Evolutionary conservation across 2,888 invertebrate genomes (phyloP), one percentile per base, ranked within the genome.

Genomic region (Drosophila pullipes): DNA sequence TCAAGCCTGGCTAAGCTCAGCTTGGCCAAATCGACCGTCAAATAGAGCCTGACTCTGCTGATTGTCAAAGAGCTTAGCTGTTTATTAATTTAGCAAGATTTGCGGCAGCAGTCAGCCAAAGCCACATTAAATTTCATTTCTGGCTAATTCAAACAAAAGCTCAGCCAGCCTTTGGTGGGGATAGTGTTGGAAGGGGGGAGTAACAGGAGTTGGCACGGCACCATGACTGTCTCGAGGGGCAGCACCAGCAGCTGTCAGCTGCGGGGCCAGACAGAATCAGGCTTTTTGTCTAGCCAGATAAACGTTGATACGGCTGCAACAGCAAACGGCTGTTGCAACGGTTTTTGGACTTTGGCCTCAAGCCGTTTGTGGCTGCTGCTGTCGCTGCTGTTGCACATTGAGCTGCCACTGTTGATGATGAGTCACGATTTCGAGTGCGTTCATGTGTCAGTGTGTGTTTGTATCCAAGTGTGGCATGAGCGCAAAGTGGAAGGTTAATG

Each of bases 211-310:
- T 57, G 57, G 5, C 35, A 58, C 58, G 57, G 5, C 35, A 58
- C 58, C 65, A 65, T 41, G 44, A 62, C 25, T 55, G 61, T 37
- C 28, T 39, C 37, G 65, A 65, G 76, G 64, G 7, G 33, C 47
- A 30, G 35, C 30, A 13, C 13, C 35, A 11, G 62, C 31, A 73
- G 75, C 75, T 79, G 79, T 70, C 86, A 83, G 83, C 83, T 85
- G 86, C 62, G 77, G 85, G 78, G 86, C 90, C 78, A 85, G 90
- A 90, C 90, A 70, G 87, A 90, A 89, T 86, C 86, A 78, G 85
- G 89, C 82, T 82, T 72, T 81, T 84, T 70, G 86, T 85, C 88
- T 90, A 81, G 84, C 90, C 85, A 73, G 83, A 73, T 83, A 85
- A 78, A 85, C 67, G 78, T 65, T 72, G 70, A 83, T 71, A 77